phyloP scores from a whole-genome alignment of 1,140 invertebrate genomes.

The Heterodera schachtii region DNA sequence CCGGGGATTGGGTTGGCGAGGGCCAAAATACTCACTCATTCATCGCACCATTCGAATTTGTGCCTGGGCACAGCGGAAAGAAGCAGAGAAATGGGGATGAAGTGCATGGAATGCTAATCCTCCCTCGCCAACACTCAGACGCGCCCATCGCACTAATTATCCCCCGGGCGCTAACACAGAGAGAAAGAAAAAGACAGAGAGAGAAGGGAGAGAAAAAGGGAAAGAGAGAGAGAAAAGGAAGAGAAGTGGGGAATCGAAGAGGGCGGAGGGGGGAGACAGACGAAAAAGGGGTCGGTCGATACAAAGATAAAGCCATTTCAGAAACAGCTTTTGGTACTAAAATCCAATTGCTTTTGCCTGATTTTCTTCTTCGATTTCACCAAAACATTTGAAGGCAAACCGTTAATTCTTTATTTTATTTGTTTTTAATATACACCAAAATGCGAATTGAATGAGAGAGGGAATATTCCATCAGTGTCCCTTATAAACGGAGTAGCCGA shows the following conservation, averaged over 20 bases:
- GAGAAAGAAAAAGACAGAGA: not conserved
- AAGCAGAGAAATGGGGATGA: not conserved
- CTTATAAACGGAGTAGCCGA: slow-evolving; percentile 10
- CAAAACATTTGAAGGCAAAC: too few relatives aligned
- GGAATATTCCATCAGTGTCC: not conserved
- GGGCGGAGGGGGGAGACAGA: not conserved
- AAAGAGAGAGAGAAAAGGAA: not conserved
- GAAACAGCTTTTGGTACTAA: too few relatives aligned
- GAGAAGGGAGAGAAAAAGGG: not conserved
- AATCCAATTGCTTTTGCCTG: not conserved
- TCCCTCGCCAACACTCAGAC: slow-evolving; percentile 6
- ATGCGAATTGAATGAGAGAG: too few relatives aligned
- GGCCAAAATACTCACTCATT: not conserved
- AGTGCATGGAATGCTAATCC: not conserved
- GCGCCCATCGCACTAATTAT: slow-evolving; percentile 8
- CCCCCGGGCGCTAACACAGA: not conserved
- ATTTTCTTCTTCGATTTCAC: too few relatives aligned
- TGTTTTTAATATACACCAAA: too few relatives aligned
- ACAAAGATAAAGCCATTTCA: not conserved
- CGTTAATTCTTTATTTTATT: too few relatives aligned
- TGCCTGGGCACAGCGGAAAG: not conserved
- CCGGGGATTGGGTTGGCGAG: not conserved
- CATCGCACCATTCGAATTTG: not conserved
- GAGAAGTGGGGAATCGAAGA: too few relatives aligned
- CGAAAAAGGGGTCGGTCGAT: slow-evolving; percentile 6